Conservation (phyloP, 2,888 invertebrate genomes). For the Tenodera sinensis region DNA sequence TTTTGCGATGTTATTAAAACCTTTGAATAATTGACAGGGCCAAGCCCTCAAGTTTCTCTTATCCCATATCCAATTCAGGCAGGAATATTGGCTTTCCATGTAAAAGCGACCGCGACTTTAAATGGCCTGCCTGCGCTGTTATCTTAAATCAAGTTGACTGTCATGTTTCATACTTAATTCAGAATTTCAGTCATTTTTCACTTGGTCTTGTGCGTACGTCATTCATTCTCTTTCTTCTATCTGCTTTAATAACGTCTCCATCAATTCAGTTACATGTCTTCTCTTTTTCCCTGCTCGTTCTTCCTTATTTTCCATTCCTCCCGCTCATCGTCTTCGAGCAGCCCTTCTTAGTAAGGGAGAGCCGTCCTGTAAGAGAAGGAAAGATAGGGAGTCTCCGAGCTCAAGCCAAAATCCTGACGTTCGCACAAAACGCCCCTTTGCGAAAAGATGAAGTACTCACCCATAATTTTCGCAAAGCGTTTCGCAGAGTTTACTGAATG, state of each 20-base stretch:
- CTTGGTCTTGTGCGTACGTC: background rate
- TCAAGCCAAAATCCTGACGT: conserved; percentile 8
- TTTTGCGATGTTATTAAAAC: background rate
- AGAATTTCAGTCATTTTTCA: background rate
- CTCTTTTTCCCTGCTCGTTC: background rate
- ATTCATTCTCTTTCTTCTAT: background rate
- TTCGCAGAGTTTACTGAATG: conserved; percentile 2
- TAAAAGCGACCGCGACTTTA: background rate
- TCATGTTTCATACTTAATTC: background rate
- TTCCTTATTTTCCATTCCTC: background rate
- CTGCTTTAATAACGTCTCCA: conserved; percentile 1
- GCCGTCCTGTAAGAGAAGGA: background rate
- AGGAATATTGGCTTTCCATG: background rate
- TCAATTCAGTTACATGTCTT: background rate
- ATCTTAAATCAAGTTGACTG: background rate
- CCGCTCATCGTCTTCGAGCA: background rate
- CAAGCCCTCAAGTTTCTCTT: background rate
- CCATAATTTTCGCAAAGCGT: conserved; percentile 3
- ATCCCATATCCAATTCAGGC: background rate
- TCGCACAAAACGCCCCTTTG: background rate
- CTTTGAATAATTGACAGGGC: background rate
- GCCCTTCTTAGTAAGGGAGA: background rate
- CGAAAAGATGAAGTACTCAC: background rate
- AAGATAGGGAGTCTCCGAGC: background rate
- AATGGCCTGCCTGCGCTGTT: background rate